Conservation (phyloP, 2,113 vertebrate genomes). For the Scopus umbretta region DNA sequence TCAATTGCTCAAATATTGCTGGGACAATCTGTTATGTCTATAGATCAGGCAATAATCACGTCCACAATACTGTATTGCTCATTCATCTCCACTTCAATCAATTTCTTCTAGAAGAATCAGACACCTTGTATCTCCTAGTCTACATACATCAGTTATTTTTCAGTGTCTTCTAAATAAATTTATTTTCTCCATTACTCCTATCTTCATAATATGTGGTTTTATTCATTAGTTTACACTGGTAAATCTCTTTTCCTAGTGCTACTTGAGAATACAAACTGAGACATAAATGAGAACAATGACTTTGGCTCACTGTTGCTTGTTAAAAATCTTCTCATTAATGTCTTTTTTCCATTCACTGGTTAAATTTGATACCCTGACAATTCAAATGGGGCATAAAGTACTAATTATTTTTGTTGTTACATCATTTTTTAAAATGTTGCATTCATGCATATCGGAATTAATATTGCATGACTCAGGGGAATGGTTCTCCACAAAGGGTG, state of each 20-base stretch:
- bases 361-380: not conserved
- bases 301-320: not conserved
- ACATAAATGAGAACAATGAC: not conserved
- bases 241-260: not conserved
- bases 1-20: not conserved
- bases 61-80: not conserved
- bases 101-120: not conserved
- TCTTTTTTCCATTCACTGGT: not conserved
- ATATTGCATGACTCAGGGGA: not conserved
- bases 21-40: not conserved
- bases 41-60: not conserved
- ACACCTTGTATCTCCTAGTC: not conserved
- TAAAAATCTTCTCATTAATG: not conserved
- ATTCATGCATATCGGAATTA: not conserved
- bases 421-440: not conserved
- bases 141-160: not conserved
- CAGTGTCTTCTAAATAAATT: not conserved
- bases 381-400: not conserved
- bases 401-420: conserved; percentile 31
- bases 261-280: not conserved
- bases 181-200: not conserved
- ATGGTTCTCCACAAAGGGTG: not conserved
- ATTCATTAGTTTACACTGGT: not conserved
- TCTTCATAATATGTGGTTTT: not conserved
- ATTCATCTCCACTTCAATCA: not conserved